Base-by-base conservation (phyloP, 2,888 invertebrate species). In the Emmelina monodactyla region DNA sequence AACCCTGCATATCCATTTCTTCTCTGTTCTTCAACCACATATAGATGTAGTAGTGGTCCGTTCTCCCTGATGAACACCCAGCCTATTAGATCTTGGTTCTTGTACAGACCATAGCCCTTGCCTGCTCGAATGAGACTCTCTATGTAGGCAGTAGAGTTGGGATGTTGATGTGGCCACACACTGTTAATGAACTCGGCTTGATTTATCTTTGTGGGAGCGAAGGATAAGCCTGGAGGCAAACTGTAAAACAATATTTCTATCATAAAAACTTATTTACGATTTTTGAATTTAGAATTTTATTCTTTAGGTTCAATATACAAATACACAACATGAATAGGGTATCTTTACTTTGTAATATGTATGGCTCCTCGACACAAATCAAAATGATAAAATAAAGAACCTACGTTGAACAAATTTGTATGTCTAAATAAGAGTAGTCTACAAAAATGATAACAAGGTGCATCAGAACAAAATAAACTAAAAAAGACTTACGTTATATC, bases 1-100 rank as follows among this genome's bases (percentile, higher is more conserved):
- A 62, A 28, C 32, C 58, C 58, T 0, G 55, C 69, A 29, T 64
- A 69, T 0, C 69, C 69, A 37, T 40, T 49, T 28, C 42, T 41
- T 28, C 52, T 44, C 32, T 51, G 39, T 7, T 40, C 34, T 33
- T 51, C 42, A 10, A 47, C 10, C 9, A 50, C 51, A 11, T 34
- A 53, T 10, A 53, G 22, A 29, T 53, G 50, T 6, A 44, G 37
- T 0, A 55, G 35, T 13, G 44, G 37, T 3, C 53, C 53, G 16
- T 42, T 43, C 47, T 53, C 52, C 11, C 47, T 51, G 6, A 49
- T 31, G 11, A 50, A 47, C 5, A 48, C 44, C 50, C 51, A 55
- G 4, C 50, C 41, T 4, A 47, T 32, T 4, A 51, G 34, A 16
- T 49, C 35, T 4, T 40, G 12, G 7, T 44, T 31, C 14, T 45